These are phyloP conservation scores for Scytalopus superciliaris DNA, from an alignment of 2,113 vertebrate genomes.

Conservation along the genomic window DNA sequence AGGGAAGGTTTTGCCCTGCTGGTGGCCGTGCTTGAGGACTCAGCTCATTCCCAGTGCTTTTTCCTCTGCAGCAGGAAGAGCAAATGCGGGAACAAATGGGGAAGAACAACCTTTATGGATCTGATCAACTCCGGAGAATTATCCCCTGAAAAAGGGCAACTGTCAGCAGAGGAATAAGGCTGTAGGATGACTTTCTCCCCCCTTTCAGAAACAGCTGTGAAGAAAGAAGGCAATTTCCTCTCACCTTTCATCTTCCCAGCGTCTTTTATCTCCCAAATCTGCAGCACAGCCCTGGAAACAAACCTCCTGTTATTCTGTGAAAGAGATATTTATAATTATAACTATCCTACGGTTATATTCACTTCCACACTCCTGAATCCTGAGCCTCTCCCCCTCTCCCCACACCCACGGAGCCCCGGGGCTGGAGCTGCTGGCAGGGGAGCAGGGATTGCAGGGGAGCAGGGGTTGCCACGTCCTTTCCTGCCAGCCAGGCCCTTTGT, in stretches of 20 bases:
- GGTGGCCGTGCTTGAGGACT: background rate
- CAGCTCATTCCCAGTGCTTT: background rate
- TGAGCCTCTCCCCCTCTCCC: background rate
- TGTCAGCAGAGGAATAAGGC: background rate
- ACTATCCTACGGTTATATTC: background rate
- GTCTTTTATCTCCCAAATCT: background rate
- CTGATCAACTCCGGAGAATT: background rate
- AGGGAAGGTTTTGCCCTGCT: background rate
- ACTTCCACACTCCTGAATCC: background rate
- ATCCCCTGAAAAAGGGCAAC: background rate
- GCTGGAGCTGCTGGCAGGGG: background rate
- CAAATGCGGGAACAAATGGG: background rate
- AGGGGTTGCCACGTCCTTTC: background rate
- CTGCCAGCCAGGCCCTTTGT: background rate
- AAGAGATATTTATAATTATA: background rate
- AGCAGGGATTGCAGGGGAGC: background rate
- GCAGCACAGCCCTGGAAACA: slow-evolving; percentile 64
- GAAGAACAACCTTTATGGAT: background rate
- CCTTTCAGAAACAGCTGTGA: background rate
- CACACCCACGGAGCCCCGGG: background rate
- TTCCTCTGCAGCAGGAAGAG: background rate
- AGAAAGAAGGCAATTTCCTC: background rate
- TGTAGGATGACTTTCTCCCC: background rate
- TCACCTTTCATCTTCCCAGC: background rate
- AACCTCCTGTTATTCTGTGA: background rate